Evolutionary conservation across 2,797 vertebrate species (phyloP).

Genomic region (Eulemur mongoz): DNA sequence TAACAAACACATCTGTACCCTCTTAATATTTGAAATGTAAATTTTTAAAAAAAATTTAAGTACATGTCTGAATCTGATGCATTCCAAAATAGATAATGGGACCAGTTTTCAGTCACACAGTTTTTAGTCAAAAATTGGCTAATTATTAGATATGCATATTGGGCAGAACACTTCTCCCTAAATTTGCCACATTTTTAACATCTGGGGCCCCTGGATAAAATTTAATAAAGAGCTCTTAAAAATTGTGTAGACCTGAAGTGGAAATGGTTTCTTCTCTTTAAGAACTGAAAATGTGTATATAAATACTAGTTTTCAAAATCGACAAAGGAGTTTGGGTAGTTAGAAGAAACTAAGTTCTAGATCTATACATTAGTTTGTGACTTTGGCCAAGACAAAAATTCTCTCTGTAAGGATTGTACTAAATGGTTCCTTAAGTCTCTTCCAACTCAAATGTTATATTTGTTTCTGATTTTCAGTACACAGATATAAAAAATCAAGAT

Average conservation of each 20-base stretch:
- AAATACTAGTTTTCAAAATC: background rate
- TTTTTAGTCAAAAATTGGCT: background rate
- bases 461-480: background rate
- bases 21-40: background rate
- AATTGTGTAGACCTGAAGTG: background rate
- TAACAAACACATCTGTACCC: background rate
- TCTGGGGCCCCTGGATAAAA: background rate
- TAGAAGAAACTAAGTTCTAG: background rate
- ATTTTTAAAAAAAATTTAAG: background rate
- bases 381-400: background rate
- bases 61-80: background rate
- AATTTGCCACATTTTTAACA: background rate
- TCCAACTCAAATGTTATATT: background rate
- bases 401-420: background rate
- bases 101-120: background rate
- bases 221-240: background rate
- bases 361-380: background rate
- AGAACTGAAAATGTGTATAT: background rate
- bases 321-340: background rate
- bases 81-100: background rate
- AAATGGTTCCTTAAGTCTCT: background rate
- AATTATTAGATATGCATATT: background rate
- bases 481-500: background rate
- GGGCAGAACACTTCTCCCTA: background rate
- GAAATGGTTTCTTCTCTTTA: background rate